Base-by-base conservation (phyloP, 2,113 vertebrate species). In the Muntiacus reevesi region DNA sequence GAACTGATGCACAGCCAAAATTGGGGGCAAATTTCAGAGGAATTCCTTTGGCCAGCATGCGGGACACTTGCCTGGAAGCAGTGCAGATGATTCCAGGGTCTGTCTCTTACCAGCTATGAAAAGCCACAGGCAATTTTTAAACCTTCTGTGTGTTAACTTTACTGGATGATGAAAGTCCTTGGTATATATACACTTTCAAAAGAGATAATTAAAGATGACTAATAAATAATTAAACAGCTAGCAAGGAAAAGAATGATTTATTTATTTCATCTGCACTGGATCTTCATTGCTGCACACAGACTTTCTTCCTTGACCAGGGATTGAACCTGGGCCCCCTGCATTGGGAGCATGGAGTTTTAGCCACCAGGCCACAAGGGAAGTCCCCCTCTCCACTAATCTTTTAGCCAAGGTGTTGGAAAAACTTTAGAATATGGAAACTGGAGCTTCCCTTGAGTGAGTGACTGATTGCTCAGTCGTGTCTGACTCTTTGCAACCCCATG, bases 201-300 rank as follows among this genome's bases (percentile, higher is more conserved):
- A 74, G 50, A 88, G 45, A 90, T 78, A n/a, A 50, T 84, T 97
- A 87, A 94, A 91, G 16, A 87, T 64, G 2, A 15, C 59, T 50
- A 50, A 71, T 59, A 93, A 94, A 71, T 90, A 96, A 67, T 84
- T 93, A 93, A 93, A 81, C 19, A 89, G 50, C 47, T 93, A 91
- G 16, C 30, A 87, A 40, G 28, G 8, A 36, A 89, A 76, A 43
- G 23, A 76, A 27, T 7, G 6, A 15, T 76, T 76, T 27, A 43
- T 76, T 76, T 76, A 76, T 76, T 43, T 76, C 0, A 0, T 12
- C 23, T 76, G 23, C 71, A 43, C 71, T 76, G 40, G 40, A 23
- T 76, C 71, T 76, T 76, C 40, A 43, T 27, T 76, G 40, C 12
- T 76, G 6, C 36, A 43, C 12, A 76, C 40, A 27, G 25, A 43